Evolutionary conservation across 2,888 invertebrate species (phyloP).

Genomic region (Thymelicus lineola): DNA sequence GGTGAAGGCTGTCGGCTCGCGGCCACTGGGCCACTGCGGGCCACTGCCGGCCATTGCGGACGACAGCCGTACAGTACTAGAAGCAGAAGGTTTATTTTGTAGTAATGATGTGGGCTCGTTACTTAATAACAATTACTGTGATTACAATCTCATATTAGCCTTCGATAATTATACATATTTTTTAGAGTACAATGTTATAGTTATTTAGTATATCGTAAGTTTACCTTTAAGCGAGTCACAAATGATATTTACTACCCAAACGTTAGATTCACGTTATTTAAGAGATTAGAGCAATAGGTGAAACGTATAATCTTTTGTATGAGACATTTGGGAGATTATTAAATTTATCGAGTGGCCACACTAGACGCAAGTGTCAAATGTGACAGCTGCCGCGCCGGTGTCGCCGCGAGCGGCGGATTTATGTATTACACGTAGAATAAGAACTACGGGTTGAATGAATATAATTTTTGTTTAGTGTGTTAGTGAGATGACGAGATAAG

Average conservation of each 20-base stretch:
- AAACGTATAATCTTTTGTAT: constrained; percentile 82
- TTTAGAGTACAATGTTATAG: constrained; percentile 85
- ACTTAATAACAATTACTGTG: constrained; percentile 84
- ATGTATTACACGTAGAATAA: constrained; percentile 43
- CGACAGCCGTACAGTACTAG: constrained; percentile 48
- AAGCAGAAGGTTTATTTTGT: constrained; percentile 73
- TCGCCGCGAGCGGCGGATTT: constrained; percentile 38
- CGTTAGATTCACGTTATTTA: constrained; percentile 78
- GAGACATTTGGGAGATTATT: constrained; percentile 65
- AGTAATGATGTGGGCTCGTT: constrained; percentile 82
- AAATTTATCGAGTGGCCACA: constrained; percentile 61
- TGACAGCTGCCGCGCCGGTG: constrained; percentile 40
- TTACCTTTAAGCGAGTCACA: constrained; percentile 81
- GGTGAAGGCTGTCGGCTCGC: constrained; percentile 52
- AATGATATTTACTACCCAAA: constrained; percentile 82
- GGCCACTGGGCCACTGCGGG: neutral
- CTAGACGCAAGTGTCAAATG: constrained; percentile 42
- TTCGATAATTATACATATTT: constrained; percentile 85
- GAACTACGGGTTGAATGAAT: constrained; percentile 53
- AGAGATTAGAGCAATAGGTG: constrained; percentile 78
- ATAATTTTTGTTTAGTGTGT: constrained; percentile 68
- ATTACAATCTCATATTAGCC: constrained; percentile 85
- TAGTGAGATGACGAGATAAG: constrained; percentile 68
- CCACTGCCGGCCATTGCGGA: constrained; percentile 43
- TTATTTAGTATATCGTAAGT: constrained; percentile 82